These are phyloP conservation scores for Neopelma chrysocephalum DNA, from an alignment of 2,797 vertebrate genomes.

Conservation along the genomic window DNA sequence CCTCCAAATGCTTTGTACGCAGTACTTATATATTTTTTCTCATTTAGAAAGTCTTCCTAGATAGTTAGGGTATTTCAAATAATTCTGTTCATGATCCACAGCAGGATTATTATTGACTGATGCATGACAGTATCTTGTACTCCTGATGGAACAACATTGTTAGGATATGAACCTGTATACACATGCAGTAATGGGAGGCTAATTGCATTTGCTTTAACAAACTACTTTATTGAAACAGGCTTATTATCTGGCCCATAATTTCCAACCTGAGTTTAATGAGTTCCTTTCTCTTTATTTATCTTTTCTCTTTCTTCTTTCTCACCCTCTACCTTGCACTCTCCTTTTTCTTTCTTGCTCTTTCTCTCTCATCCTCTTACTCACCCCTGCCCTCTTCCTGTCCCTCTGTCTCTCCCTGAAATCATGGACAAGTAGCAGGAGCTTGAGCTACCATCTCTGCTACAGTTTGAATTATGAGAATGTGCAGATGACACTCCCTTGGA, in stretches of 20 bases:
- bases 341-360: neutral
- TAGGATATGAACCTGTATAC: neutral
- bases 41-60: slow-evolving; percentile 26
- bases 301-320: neutral
- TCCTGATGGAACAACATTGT: neutral
- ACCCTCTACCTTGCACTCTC: neutral
- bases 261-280: neutral
- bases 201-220: slow-evolving; percentile 7
- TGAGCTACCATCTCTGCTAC: neutral
- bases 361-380: neutral
- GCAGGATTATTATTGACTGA: neutral
- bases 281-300: neutral
- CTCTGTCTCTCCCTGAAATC: neutral
- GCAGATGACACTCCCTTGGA: neutral
- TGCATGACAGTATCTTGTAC: neutral
- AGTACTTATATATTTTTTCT: slow-evolving; percentile 18
- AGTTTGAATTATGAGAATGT: neutral
- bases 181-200: neutral
- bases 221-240: neutral
- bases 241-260: neutral
- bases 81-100: slow-evolving; percentile 19
- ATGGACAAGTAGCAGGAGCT: neutral
- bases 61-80: slow-evolving; percentile 52
- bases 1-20: slow-evolving; percentile 15
- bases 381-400: neutral